Base-by-base conservation (phyloP, 2,888 invertebrate species). In the Caenorhabditis wallacei region DNA sequence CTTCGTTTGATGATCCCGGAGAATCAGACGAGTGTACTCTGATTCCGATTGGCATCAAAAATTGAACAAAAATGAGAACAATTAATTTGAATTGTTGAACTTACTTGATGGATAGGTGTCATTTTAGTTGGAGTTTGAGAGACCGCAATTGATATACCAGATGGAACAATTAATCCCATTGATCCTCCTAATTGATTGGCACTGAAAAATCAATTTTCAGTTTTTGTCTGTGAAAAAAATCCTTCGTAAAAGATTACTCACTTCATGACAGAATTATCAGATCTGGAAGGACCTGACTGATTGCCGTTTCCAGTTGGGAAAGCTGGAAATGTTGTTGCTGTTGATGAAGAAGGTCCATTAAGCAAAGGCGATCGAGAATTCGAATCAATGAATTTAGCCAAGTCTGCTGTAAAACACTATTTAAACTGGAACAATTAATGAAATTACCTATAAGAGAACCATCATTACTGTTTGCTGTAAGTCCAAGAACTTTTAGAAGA, bases 231-330 rank as follows among this genome's bases (percentile, higher is more conserved):
- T 10, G 43, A 5, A 43, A 48, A 5, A 30, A 8, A 30, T 30
- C 30, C 8, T 24, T 13, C 26, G 54, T 5, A 30, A 30, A 30
- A 8, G 8, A 30, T 8, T 5, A 30, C 85, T 51, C 2, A 86
- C 86, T 85, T 86, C 85, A 80, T 85, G 11, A 82, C 80, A 2
- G 83, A 82, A 68, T 78, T 82, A 54, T 84, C 85, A 16, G 84
- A 82, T 22, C 85, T 57, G 0, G 80, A 51, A 8, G 56, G 18
- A 3, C 54, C 66, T 16, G 56, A 35, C 4, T 20, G 43, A 79
- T 83, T 43, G 71, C 43, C 59, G 22, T 66, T 75, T 37, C 71
- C 81, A 26, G 72, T 66, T 10, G 80, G 43, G 20, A 83, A 24
- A 40, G 70, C 26, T 1, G 74, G 18, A n/a, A 82, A 71, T 13